These are phyloP conservation scores for Conopomorpha cramerella DNA, from an alignment of 1,140 invertebrate species.

Conservation along the genomic window DNA sequence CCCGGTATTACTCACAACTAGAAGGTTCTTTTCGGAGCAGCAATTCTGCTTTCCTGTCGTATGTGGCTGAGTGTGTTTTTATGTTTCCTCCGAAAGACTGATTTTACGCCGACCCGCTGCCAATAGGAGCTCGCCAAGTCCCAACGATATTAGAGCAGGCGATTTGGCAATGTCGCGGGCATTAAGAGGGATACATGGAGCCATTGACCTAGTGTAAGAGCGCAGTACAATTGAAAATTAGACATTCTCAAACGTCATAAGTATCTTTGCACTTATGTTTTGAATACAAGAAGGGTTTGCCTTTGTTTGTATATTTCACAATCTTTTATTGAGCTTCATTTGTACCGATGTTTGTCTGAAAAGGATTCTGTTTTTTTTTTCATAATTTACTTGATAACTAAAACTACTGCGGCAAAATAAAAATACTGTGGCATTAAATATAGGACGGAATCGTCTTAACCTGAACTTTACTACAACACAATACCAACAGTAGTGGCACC, in stretches of 20 bases:
- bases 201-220: slow-evolving; percentile 17
- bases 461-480: no score
- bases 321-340: no score
- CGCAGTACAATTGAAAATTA: slow-evolving; percentile 31
- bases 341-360: no score
- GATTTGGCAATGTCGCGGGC: slow-evolving; percentile 56
- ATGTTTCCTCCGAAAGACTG: slow-evolving; percentile 18
- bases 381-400: no score
- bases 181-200: slow-evolving; percentile 14
- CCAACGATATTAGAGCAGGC: slow-evolving; percentile 37
- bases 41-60: slow-evolving; percentile 3
- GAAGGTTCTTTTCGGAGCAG: slow-evolving; percentile 4
- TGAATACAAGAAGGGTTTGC: not conserved
- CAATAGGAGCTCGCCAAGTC: slow-evolving; percentile 26
- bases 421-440: no score
- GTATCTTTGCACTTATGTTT: not conserved
- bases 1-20: slow-evolving; percentile 19
- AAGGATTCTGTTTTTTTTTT: no score
- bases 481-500: no score
- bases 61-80: slow-evolving; percentile 8
- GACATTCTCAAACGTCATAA: slow-evolving; percentile 14
- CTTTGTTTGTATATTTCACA: not conserved
- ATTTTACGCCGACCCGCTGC: slow-evolving; percentile 10
- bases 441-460: no score
- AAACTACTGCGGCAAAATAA: no score